Evolutionary conservation across 2,113 vertebrate species (phyloP), one percentile per base, ranked within the genome.

Genomic region (Ibidorhyncha struthersii): DNA sequence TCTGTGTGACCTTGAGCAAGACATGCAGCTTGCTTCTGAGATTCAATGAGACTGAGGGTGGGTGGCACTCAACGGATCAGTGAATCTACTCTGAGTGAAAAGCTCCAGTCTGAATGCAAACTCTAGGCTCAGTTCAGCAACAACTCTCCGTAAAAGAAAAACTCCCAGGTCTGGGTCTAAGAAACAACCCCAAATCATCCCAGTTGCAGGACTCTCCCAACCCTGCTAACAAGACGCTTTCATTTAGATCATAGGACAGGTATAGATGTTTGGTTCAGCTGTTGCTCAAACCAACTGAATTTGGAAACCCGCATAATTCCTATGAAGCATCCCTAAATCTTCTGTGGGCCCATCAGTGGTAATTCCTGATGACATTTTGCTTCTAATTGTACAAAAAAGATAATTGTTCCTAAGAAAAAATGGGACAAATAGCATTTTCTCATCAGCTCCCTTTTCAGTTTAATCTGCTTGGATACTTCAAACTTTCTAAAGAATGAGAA

Each of bases 401-500:
- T 30, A 77, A 67, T 6, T 2, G 27, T 40, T 92, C 40, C 74
- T 80, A 49, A 90, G 55, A 80, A 86, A 86, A 88, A 30, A 55
- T 4, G 32, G 63, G 34, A 61, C 50, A 78, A 49, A 38, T 41
- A 61, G 36, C 40, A 69, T 40, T 78, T 82, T 56, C 41, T 55
- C 58, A 71, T 50, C 81, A 79, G 29, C 43, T 85, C 22, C 32
- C 12, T 62, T 83, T 88, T 67, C 86, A 59, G 27, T 83, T 92
- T 84, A 70, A 92, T 92, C 82, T 94, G 49, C 71, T 61, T 96
- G 62, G 55, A 83, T 74, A 82, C 79, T 86, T 91, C 15, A 70
- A 93, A 86, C 40, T 82, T 91, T 62, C 77, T 41, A n/a, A 32
- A 84, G 73, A 91, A 94, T 52, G 13, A 87, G 32, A 90, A 96